Evolutionary conservation across 2,797 vertebrate genomes (phyloP), one percentile per base, ranked within the genome.

Genomic region (Coracias cyanogaster): DNA sequence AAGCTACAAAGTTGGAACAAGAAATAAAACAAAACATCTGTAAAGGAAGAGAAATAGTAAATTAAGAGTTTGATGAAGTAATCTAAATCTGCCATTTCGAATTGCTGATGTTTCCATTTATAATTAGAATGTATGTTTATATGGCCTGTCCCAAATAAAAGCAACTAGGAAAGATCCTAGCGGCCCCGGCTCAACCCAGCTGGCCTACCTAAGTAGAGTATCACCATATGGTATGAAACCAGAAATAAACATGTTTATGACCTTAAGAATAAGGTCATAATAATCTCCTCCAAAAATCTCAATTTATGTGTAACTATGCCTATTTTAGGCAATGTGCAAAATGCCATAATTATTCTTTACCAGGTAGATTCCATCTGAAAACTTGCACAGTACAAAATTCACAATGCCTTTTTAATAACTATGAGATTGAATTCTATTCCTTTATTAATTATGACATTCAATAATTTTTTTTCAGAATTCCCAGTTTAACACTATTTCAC

Each of bases 21-120:
- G 33, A 69, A 82, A 62, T 62, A 57, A 45, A 74, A 82, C 93
- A 57, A 45, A 74, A 82, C 93, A 97, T 96, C 96, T 98, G 95
- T 89, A 98, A 94, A 29, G 93, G 94, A 97, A 97, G 97, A 98
- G 96, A 97, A 97, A 97, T 73, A 97, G 91, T 97, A 97, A 97
- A 97, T 91, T 85, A 37, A 82, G 93, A 78, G 17, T 51, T 74
- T 48, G 22, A 62, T 6, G 6, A 49, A 86, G 35, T 52, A 49
- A 88, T n/a, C 52, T 39, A 89, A 93, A 77, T n/a, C 41, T 76
- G 5, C 9, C 51, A 15, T 71, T 92, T 69, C 69, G 57, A 64
- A 66, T 15, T 26, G n/a, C 46, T 49, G 15, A 19, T n/a, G 18
- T 35, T 55, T 80, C 45, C 54, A 43, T 49, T 72, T 93, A 25